phyloP scores from a whole-genome alignment of 2,888 invertebrate genomes.

The Tachystola acroxantha region DNA sequence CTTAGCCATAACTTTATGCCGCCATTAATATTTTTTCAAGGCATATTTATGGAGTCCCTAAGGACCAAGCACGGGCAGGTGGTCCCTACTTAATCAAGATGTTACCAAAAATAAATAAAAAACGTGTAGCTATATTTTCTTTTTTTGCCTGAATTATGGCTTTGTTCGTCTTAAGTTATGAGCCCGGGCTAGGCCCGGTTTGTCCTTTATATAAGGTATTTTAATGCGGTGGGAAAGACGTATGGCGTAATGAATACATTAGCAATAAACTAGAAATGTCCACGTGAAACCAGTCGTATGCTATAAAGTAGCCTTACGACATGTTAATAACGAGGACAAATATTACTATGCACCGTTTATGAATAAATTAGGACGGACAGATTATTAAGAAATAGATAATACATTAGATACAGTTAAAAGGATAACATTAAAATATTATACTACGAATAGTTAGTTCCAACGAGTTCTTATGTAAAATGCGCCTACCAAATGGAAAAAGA shows the following conservation, averaged over 20 bases:
- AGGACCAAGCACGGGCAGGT: constrained; percentile 63
- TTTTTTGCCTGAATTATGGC: constrained; percentile 67
- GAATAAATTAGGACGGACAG: not conserved
- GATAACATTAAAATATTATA: too few species aligned
- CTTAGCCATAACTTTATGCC: constrained; percentile 67
- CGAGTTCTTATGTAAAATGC: too few species aligned
- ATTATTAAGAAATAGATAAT: not conserved
- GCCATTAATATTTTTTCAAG: constrained; percentile 62
- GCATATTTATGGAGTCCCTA: constrained; percentile 65
- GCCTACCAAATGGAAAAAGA: too few species aligned
- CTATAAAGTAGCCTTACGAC: constrained; percentile 53
- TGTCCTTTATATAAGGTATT: constrained; percentile 63
- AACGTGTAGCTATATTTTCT: constrained; percentile 58
- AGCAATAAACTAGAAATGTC: constrained; percentile 52
- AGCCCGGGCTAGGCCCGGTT: constrained; percentile 44
- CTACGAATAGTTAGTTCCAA: too few species aligned
- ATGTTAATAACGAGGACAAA: constrained; percentile 58
- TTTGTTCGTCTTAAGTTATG: constrained; percentile 59
- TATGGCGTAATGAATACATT: constrained; percentile 72
- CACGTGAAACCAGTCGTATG: constrained; percentile 50
- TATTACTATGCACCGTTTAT: constrained; percentile 21
- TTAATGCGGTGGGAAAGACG: constrained; percentile 69
- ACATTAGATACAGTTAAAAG: too few species aligned
- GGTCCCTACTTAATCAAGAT: constrained; percentile 77
- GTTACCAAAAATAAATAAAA: constrained; percentile 71